phyloP scores from a whole-genome alignment of 2,888 invertebrate species.

The Ceriagrion tenellum region DNA sequence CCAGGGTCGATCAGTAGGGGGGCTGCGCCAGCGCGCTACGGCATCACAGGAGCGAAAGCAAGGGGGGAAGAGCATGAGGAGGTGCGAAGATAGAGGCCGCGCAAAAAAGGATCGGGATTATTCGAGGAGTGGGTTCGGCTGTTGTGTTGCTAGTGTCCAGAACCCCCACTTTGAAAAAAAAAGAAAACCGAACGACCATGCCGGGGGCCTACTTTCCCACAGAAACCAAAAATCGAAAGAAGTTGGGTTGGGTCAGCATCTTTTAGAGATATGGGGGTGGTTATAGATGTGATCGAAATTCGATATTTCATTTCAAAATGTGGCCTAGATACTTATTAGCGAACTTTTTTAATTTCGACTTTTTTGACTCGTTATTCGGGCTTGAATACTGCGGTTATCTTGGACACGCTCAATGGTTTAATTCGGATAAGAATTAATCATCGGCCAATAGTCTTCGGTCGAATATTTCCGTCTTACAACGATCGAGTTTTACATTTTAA shows the following conservation, averaged over 20 bases:
- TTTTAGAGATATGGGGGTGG: neutral
- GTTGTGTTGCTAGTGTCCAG: neutral
- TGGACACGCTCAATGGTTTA: too few species aligned
- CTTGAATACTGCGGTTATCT: too few species aligned
- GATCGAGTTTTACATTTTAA: too few species aligned
- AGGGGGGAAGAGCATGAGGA: neutral
- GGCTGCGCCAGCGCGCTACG: conserved; percentile 53
- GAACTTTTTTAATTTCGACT: too few species aligned
- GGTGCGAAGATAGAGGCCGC: conserved; percentile 38
- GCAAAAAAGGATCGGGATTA: conserved; percentile 13
- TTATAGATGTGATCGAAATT: neutral
- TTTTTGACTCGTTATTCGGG: too few species aligned
- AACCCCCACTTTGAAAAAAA: neutral
- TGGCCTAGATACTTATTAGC: neutral
- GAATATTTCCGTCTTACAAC: too few species aligned
- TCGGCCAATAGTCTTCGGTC: too few species aligned
- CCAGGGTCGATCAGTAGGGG: conserved; percentile 56
- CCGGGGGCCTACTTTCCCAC: neutral
- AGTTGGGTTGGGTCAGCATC: neutral
- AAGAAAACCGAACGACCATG: too few species aligned
- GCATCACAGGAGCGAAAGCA: conserved; percentile 37
- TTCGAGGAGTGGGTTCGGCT: neutral
- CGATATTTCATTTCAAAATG: neutral
- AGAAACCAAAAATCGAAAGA: neutral
- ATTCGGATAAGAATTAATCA: too few species aligned